Percentiles rank a stretch among this genome's conserved stretches.
Evolutionary conservation across 2,797 vertebrate genomes (phyloP).

Genomic region (Carcharodon carcharias): DNA sequence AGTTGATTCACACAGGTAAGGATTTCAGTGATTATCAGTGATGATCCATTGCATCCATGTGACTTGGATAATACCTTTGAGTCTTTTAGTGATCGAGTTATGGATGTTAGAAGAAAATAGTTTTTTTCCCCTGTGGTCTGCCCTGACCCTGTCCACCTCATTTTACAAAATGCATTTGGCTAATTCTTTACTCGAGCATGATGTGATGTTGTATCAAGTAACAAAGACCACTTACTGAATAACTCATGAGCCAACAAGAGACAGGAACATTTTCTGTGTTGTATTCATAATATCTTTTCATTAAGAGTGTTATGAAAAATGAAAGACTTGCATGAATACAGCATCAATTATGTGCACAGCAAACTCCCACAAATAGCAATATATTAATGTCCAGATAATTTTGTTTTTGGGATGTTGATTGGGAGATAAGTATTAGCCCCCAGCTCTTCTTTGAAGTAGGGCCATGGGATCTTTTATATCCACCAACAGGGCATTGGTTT

Average conservation of each 20-base stretch:
- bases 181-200: not conserved
- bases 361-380: not conserved
- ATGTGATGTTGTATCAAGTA: not conserved
- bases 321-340: not conserved
- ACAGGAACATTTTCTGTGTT: not conserved
- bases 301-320: not conserved
- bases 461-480: too few relatives aligned
- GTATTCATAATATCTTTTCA: not conserved
- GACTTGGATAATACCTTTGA: not conserved
- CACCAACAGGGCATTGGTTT: too few relatives aligned
- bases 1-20: not conserved
- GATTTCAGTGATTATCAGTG: not conserved
- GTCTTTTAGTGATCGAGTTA: not conserved
- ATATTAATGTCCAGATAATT: not conserved
- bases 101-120: too few relatives aligned
- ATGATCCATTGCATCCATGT: not conserved
- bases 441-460: not conserved
- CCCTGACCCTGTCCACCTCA: not conserved
- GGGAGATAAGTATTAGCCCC: too few relatives aligned
- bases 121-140: not conserved
- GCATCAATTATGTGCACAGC: not conserved
- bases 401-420: not conserved
- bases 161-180: not conserved
- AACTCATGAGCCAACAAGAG: not conserved
- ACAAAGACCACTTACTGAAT: not conserved